Base-by-base conservation (phyloP, 2,888 invertebrate genomes). In the Blastobasis lacticolella region DNA sequence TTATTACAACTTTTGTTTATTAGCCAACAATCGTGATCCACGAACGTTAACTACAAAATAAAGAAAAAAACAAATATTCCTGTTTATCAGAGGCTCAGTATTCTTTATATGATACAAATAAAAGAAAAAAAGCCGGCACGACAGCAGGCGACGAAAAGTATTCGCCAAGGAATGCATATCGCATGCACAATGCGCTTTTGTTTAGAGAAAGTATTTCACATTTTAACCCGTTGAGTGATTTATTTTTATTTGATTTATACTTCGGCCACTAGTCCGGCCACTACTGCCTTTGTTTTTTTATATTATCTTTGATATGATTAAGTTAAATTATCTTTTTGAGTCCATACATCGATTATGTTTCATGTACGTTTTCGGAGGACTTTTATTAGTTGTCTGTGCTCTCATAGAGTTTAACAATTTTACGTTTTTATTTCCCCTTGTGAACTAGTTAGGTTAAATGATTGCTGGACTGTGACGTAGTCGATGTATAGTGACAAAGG, bases 151-250 rank as follows among this genome's bases (percentile, higher is more conserved):
- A 82, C 83, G 85, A 86, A 85, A 84, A 84, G 79, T 81, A 82
- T 87, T 78, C 81, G 71, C 69, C 57, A 68, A 58, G 81, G 86
- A 84, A 87, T 87, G 84, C 83, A 76, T 84, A 84, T 84, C 82
- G 86, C 85, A 84, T 88, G 75, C 79, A 86, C 87, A 85, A 87
- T 85, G 78, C 81, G 68, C 84, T 84, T 85, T 88, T 86, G 87
- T 88, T 83, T 87, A 84, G 83, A 82, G 85, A 84, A 82, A 87
- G 84, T 86, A 86, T 87, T 87, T 87, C 87, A 86, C 86, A 85
- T 85, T 79, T 77, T 74, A 78, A 78, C 75, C 75, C 71, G 71
- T 61, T 75, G 79, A 81, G 71, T 81, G 85, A 87, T 86, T 85
- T 88, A 83, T 86, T 84, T 84, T 82, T 80, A 71, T 78, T 82